Evolutionary conservation across 2,113 vertebrate species (phyloP), one percentile per base, ranked within the genome.

Genomic region (Odobenus rosmarus): DNA sequence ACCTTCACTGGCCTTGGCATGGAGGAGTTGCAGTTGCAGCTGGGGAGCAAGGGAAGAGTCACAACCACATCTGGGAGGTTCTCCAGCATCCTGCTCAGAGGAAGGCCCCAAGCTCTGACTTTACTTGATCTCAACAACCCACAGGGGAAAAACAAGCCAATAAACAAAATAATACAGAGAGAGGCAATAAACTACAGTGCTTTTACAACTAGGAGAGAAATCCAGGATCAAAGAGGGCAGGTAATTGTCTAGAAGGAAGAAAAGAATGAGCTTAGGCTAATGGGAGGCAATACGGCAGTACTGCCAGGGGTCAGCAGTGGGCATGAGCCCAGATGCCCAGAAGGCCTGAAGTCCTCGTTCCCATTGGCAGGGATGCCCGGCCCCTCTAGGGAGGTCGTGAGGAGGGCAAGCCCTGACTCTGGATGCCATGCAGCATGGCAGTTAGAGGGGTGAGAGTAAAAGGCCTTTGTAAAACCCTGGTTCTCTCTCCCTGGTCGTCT

Each of bases 21-120:
- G 83, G 99, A 99, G 0, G 99, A 99, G 98, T 99, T 99, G 96
- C 99, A 99, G 98, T 99, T 99, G 98, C 99, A 99, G 99, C 99
- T 99, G 96, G 31, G 61, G 81, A 96, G 62, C 67, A 46, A 94
- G 39, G 61, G 74, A 31, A 57, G 4, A 16, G 42, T 23, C 21
- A 49, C 11, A 15, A 23, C 61, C 36, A 61, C 3, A 8, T 76
- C 42, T 4, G 6, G 24, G 72, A 13, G 61, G 42, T 19, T n/a
- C 6, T 0, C 36, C 51, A 42, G 51, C 42, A 31, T 57, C 39
- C 69, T 31, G 80, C 92, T 93, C 33, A 62, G 71, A 76, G 18
- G 59, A 23, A 55, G 57, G 57, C 19, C 88, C 95, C n/a, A 28
- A 71, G 39, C 59, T 96, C 80, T 74, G 74, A 92, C 77, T 67